Conservation (phyloP, 2,888 invertebrate genomes). For the Hirtodrosophila alboralis region DNA sequence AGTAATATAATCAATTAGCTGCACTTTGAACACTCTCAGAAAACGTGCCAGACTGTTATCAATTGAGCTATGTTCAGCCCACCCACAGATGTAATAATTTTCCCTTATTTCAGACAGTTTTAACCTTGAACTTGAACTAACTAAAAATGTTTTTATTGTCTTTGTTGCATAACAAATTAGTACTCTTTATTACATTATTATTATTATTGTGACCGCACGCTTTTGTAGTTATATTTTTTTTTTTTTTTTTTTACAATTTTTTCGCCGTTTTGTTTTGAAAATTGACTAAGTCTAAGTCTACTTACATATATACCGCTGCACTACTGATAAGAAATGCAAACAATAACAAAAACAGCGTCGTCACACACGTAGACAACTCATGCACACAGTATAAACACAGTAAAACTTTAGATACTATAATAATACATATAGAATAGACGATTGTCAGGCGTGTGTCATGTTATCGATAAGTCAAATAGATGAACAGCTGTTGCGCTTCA, state of each 20-base stretch:
- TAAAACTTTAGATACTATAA: slow-evolving; percentile 23
- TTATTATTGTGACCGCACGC: slow-evolving; percentile 58
- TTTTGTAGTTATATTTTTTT: no score
- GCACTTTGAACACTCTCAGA: slow-evolving; percentile 31
- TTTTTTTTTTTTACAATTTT: slow-evolving; percentile 51
- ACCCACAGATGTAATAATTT: neutral
- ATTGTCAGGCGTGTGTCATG: no score
- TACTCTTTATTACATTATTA: slow-evolving; percentile 7
- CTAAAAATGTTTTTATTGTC: slow-evolving; percentile 10
- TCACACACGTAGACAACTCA: slow-evolving; percentile 62
- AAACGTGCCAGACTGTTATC: slow-evolving; percentile 54
- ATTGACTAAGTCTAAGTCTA: slow-evolving; percentile 37
- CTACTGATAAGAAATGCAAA: slow-evolving; percentile 41
- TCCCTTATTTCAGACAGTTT: neutral
- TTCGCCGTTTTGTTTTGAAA: slow-evolving; percentile 56
- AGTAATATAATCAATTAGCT: slow-evolving; percentile 2
- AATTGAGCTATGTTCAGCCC: slow-evolving; percentile 5
- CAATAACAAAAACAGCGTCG: slow-evolving; percentile 42
- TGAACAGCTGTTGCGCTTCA: no score
- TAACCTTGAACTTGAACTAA: slow-evolving; percentile 62
- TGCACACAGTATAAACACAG: slow-evolving; percentile 40
- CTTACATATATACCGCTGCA: neutral
- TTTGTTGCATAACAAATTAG: slow-evolving; percentile 2
- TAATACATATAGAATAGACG: no score
- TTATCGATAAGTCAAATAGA: no score